These are phyloP conservation scores for Ostrea edulis DNA, from an alignment of 1,140 invertebrate genomes.

Conservation along the genomic window DNA sequence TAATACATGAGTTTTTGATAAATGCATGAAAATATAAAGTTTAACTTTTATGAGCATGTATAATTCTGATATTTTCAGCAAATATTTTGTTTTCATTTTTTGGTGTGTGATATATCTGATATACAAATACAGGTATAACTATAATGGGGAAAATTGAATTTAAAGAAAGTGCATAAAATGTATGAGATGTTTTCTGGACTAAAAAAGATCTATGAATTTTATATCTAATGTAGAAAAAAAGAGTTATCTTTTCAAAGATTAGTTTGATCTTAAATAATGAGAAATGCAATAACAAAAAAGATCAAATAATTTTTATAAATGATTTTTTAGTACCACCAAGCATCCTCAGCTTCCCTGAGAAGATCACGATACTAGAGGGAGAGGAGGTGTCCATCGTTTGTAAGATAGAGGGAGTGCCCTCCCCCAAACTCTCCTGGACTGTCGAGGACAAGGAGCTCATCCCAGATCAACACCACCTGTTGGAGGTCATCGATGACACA, in stretches of 20 bases:
- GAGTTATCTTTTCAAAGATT: not conserved
- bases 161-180: too few relatives aligned
- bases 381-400: slow-evolving; percentile 74
- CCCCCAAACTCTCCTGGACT: slow-evolving; percentile 68
- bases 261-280: not conserved
- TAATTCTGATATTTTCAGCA: too few relatives aligned
- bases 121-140: not conserved
- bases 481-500: slow-evolving; percentile 54
- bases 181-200: not conserved
- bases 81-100: not conserved
- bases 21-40: not conserved
- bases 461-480: slow-evolving; percentile 82
- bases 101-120: not conserved
- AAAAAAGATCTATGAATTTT: not conserved
- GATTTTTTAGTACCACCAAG: slow-evolving; percentile 60
- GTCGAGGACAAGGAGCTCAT: slow-evolving; percentile 77
- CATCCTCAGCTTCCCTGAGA: slow-evolving; percentile 55
- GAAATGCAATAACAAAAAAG: not conserved
- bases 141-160: too few relatives aligned
- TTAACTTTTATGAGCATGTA: not conserved
- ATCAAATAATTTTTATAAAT: not conserved
- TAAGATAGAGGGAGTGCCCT: slow-evolving; percentile 69
- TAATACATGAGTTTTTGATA: not conserved
- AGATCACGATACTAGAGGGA: slow-evolving; percentile 80
- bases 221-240: too few relatives aligned